phyloP scores from a whole-genome alignment of 1,140 invertebrate genomes.

The Papilio aristodemus region DNA sequence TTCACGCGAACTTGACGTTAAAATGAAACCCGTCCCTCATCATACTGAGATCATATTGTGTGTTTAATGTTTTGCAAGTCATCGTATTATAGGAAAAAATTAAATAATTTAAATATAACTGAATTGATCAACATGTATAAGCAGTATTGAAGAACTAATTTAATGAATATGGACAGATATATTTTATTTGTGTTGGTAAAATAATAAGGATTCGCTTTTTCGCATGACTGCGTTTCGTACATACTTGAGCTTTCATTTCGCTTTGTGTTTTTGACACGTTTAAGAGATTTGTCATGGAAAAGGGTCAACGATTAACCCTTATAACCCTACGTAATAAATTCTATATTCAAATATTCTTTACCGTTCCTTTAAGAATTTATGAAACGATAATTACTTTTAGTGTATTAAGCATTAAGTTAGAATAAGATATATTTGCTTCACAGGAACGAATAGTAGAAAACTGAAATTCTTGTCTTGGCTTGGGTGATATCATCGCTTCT shows the following conservation, averaged over 20 bases:
- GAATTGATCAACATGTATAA: no score
- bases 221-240: constrained; percentile 22
- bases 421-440: no score
- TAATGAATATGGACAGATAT: background rate
- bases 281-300: constrained; percentile 31
- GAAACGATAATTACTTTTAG: background rate
- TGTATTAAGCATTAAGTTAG: background rate
- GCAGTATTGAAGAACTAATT: no score
- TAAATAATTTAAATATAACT: background rate
- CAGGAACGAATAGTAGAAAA: no score
- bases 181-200: background rate
- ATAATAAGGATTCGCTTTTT: constrained; percentile 18
- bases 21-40: constrained; percentile 24
- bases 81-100: background rate
- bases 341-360: constrained; percentile 14
- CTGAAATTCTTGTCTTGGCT: no score
- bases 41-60: constrained; percentile 24
- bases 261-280: constrained; percentile 31
- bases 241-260: constrained; percentile 10
- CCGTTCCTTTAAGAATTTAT: background rate
- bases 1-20: constrained; percentile 33
- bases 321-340: constrained; percentile 13
- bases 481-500: no score
- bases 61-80: constrained; percentile 11
- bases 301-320: constrained; percentile 29